These are phyloP conservation scores for Pseudomyrmex gracilis DNA, from an alignment of 1,140 invertebrate genomes.

Conservation along the genomic window DNA sequence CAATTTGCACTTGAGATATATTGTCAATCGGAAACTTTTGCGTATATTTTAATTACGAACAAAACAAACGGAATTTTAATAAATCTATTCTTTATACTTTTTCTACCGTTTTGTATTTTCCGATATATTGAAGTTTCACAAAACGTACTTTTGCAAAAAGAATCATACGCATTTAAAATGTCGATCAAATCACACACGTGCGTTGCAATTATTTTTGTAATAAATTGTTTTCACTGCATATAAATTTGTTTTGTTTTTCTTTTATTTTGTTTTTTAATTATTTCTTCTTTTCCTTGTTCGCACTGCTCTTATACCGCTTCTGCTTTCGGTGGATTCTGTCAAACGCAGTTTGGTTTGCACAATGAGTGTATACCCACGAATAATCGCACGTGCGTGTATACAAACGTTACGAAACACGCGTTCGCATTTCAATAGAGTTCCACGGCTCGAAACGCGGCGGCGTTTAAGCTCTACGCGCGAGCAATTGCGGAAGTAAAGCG, in stretches of 20 bases:
- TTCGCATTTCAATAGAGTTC: conserved; percentile 69
- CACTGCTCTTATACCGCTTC: not conserved
- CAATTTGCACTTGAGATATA: not conserved
- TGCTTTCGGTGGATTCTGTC: conserved; percentile 12
- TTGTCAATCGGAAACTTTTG: not conserved
- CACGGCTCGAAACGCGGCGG: conserved; percentile 15
- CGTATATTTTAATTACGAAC: too few relatives aligned
- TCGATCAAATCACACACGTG: not conserved
- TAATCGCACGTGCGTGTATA: conserved; percentile 57
- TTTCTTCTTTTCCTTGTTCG: not conserved
- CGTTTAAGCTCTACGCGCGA: conserved; percentile 52
- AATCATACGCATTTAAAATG: conserved; percentile 1
- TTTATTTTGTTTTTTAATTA: not conserved
- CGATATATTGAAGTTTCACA: not conserved
- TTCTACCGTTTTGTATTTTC: not conserved
- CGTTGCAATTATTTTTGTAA: not conserved
- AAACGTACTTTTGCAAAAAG: not conserved
- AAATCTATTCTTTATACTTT: not conserved
- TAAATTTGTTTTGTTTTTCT: too few relatives aligned
- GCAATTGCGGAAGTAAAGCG: conserved; percentile 15
- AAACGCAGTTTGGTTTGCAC: conserved; percentile 44
- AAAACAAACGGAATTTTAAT: not conserved
- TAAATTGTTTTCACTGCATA: not conserved
- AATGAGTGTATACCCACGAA: conserved; percentile 62
- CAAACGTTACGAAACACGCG: conserved; percentile 68